phyloP scores from a whole-genome alignment of 2,888 invertebrate genomes.

The Allygus modestus region DNA sequence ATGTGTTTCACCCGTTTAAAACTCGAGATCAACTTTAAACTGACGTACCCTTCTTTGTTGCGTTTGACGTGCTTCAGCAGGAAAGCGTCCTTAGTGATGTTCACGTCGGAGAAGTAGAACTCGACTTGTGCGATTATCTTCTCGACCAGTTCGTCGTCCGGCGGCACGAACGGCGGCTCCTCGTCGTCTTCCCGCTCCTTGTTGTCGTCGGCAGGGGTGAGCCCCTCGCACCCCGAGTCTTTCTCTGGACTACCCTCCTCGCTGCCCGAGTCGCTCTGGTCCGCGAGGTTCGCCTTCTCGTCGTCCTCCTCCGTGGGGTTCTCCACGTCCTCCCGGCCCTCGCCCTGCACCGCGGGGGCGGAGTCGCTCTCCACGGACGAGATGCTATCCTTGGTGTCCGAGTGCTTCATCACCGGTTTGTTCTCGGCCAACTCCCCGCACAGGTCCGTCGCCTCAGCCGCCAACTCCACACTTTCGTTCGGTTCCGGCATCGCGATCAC shows the following conservation, averaged over 20 bases:
- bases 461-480: conserved; percentile 59
- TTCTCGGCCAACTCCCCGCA: conserved; percentile 39
- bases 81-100: conserved; percentile 97
- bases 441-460: conserved; percentile 55
- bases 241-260: conserved; percentile 73
- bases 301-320: conserved; percentile 71
- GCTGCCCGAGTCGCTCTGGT: conserved; percentile 82
- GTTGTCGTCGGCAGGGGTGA: conserved; percentile 39
- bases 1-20: conserved; percentile 96
- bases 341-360: conserved; percentile 69
- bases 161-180: conserved; percentile 81
- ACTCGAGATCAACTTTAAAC: conserved; percentile 95
- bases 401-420: conserved; percentile 76
- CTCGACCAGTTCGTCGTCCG: conserved; percentile 86
- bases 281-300: conserved; percentile 80
- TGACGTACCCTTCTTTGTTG: conserved; percentile 97
- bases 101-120: conserved; percentile 97
- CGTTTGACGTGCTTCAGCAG: conserved; percentile 95
- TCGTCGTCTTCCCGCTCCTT: conserved; percentile 71
- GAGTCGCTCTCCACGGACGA: conserved; percentile 80
- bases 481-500: conserved; percentile 58
- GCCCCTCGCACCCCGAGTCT: conserved; percentile 80
- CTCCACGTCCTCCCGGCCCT: not conserved
- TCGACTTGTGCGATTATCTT: conserved; percentile 93
- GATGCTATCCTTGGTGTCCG: conserved; percentile 79